phyloP scores from a whole-genome alignment of 2,888 invertebrate genomes.

The Abrostola tripartita region DNA sequence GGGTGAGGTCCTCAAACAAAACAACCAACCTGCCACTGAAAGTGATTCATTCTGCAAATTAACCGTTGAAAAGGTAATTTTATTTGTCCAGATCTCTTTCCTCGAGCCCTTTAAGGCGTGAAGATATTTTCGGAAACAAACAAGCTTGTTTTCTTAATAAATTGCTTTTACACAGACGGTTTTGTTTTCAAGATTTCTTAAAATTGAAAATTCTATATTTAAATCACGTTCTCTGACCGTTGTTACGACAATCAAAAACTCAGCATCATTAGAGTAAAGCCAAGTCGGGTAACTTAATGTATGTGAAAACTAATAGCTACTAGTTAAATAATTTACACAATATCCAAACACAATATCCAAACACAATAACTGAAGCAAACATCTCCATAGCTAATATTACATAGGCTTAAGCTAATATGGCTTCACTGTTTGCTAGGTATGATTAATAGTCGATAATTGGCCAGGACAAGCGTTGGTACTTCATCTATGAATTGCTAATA shows the following conservation, averaged over 20 bases:
- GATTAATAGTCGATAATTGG: conserved; percentile 69
- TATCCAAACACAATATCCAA: conserved; percentile 41
- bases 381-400: conserved; percentile 12
- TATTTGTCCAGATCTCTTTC: conserved; percentile 57
- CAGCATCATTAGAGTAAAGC: too few species aligned
- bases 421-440: conserved; percentile 54
- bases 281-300: too few species aligned
- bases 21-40: conserved; percentile 71
- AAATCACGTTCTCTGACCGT: conserved; percentile 1
- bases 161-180: conserved; percentile 50
- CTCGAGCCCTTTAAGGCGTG: conserved; percentile 32
- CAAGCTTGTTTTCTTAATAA: conserved; percentile 57
- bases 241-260: too few species aligned
- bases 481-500: conserved; percentile 63
- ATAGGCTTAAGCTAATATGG: conserved; percentile 39
- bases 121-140: conserved; percentile 57
- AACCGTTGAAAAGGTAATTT: conserved; percentile 72
- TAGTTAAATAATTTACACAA: conserved; percentile 40
- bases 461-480: conserved; percentile 59
- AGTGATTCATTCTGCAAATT: conserved; percentile 78
- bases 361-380: conserved; percentile 44
- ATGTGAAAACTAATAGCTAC: conserved; percentile 11
- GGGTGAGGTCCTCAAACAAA: conserved; percentile 57
- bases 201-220: neutral
- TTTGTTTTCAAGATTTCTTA: conserved; percentile 7